Evolutionary conservation across 2,113 vertebrate genomes (phyloP).

Genomic region (Typhlomys cinereus): DNA sequence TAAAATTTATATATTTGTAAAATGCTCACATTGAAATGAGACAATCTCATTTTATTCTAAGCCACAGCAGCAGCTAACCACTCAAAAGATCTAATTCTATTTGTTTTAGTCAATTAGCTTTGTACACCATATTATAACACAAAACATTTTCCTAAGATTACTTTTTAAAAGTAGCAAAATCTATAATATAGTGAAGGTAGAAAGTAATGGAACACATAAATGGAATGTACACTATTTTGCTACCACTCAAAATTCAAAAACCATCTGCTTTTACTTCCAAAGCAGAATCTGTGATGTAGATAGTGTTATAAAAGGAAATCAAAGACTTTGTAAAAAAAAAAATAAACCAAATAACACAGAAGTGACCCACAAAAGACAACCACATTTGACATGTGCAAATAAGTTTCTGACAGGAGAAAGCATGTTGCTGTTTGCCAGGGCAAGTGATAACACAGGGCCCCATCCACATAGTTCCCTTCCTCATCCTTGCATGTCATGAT

Average conservation of each 20-base stretch:
- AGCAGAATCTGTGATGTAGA: background rate
- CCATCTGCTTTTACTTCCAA: background rate
- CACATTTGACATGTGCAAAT: background rate
- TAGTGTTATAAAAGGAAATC: background rate
- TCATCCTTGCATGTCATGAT: background rate
- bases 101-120: background rate
- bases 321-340: background rate
- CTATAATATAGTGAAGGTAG: background rate
- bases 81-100: background rate
- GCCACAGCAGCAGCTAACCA: background rate
- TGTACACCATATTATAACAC: background rate
- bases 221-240: background rate
- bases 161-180: conserved; percentile 9
- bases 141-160: background rate
- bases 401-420: background rate
- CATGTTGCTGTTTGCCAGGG: background rate
- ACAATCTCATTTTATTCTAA: background rate
- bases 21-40: conserved; percentile 29
- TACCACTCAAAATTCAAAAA: conserved; percentile 4
- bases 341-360: background rate
- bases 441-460: background rate
- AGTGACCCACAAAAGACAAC: background rate
- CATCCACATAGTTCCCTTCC: background rate
- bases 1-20: conserved; percentile 71
- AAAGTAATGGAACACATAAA: background rate